phyloP scores from a whole-genome alignment of 2,113 vertebrate species.

The Halcyon senegalensis region DNA sequence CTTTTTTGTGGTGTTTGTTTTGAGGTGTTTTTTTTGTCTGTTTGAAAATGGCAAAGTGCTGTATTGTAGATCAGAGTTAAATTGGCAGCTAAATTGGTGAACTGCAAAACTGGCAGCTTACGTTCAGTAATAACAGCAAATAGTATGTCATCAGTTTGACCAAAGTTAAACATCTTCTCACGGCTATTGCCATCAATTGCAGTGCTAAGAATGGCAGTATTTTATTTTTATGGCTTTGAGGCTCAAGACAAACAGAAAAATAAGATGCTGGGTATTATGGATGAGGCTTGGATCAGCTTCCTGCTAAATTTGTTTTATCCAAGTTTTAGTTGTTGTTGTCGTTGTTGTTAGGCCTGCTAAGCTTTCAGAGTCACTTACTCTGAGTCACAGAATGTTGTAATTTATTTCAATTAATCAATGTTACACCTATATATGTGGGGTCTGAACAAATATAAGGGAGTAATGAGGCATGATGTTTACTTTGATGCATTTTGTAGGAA shows the following conservation, averaged over 20 bases:
- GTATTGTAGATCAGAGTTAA: neutral
- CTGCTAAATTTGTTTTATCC: neutral
- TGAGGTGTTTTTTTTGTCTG: neutral
- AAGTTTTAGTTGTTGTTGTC: neutral
- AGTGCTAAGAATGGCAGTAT: neutral
- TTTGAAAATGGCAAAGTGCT: neutral
- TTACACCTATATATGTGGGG: neutral
- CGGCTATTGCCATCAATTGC: neutral
- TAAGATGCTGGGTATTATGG: neutral
- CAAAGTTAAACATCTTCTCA: neutral
- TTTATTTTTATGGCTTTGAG: neutral
- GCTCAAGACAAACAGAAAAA: neutral
- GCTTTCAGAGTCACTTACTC: neutral
- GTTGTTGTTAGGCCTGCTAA: neutral
- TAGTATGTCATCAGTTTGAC: accelerated
- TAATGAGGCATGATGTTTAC: constrained; percentile 70
- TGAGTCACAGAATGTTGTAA: constrained; percentile 11
- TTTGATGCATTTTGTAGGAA: constrained; percentile 37
- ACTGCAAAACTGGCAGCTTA: neutral
- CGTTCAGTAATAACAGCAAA: neutral
- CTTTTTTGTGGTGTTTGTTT: neutral
- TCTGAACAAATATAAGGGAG: constrained; percentile 8
- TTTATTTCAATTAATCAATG: constrained; percentile 65
- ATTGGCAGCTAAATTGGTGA: neutral
- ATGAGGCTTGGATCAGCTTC: neutral